Base-by-base conservation (phyloP, 2,797 vertebrate genomes). In the Streptopelia turtur region DNA sequence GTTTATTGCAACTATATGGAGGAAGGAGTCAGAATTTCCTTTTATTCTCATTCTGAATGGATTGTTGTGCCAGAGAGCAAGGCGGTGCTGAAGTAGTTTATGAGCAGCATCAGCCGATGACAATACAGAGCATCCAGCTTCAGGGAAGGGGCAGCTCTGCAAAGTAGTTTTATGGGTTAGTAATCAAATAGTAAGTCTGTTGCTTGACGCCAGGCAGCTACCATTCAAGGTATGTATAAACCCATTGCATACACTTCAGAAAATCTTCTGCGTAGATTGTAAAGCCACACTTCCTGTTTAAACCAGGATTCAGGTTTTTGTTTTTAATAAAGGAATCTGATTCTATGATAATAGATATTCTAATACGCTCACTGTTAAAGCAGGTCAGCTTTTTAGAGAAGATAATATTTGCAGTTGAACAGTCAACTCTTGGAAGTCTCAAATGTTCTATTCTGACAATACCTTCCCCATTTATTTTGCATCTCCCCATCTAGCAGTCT, bases 101-200 rank as follows among this genome's bases (percentile, higher is more conserved):
- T 61, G 57, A 69, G 87, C 80, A 92, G 59, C 66, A 72, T 60
- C 55, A 82, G 70, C 64, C 83, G 75, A 37, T 47, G 57, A 65
- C 41, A 52, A 13, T 27, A 75, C 2, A 49, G 22, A 93, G 41
- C 66, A 87, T 31, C 30, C 77, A 87, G 61, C 83, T 66, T 66
- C 68, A 89, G 52, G 35, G 57, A 84, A 89, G 28, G 61, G 43
- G 35, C 75, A 79, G 60, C 63, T 87, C 83, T 87, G 65, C 45
- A 77, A 89, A 92, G 49, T 8, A 35, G 65, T 87, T 79, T 91
- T 81, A 88, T 55, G 72, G 82, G 57, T 83, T 70, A 83, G 88
- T 84, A 91, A 87, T 79, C 78, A 85, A 86, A 75, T 35, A 70
- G 45, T 64, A 70, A 70, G 63, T 39, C 84, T 89, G 49, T n/a